Percentiles rank a stretch among this genome's conserved stretches.
Evolutionary conservation across 1,140 invertebrate species (phyloP).

Genomic region (Anastatus disparis): DNA sequence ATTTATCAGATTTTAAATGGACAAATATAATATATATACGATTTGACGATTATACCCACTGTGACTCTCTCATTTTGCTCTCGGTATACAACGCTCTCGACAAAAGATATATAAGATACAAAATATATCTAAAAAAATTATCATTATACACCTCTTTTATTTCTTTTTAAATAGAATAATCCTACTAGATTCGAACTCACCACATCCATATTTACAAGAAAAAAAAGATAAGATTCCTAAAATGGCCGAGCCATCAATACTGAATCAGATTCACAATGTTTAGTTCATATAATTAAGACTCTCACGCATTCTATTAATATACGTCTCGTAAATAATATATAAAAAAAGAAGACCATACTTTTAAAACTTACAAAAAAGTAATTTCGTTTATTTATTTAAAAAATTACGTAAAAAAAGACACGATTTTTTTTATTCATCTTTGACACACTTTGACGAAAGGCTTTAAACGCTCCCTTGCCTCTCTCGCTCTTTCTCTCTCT

Average conservation of each 20-base stretch:
- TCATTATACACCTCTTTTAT: constrained; percentile 31
- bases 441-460: neutral
- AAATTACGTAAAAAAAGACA: no score
- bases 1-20: constrained; percentile 16
- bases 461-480: neutral
- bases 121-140: constrained; percentile 47
- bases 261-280: constrained; percentile 32
- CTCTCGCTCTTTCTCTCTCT: neutral
- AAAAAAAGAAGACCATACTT: no score
- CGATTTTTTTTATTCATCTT: neutral
- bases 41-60: constrained; percentile 9
- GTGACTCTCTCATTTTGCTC: constrained; percentile 20
- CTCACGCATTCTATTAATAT: neutral
- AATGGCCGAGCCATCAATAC: constrained; percentile 39
- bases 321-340: no score
- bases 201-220: constrained; percentile 47
- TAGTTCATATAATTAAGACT: constrained; percentile 1
- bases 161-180: constrained; percentile 38
- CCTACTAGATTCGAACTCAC: constrained; percentile 27
- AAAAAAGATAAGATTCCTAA: constrained; percentile 39
- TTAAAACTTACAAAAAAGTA: no score
- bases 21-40: constrained; percentile 14
- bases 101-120: constrained; percentile 44
- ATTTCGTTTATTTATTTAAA: no score
- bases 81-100: constrained; percentile 36